Evolutionary conservation across 2,797 vertebrate species (phyloP).

Genomic region (Eleutherodactylus coqui): DNA sequence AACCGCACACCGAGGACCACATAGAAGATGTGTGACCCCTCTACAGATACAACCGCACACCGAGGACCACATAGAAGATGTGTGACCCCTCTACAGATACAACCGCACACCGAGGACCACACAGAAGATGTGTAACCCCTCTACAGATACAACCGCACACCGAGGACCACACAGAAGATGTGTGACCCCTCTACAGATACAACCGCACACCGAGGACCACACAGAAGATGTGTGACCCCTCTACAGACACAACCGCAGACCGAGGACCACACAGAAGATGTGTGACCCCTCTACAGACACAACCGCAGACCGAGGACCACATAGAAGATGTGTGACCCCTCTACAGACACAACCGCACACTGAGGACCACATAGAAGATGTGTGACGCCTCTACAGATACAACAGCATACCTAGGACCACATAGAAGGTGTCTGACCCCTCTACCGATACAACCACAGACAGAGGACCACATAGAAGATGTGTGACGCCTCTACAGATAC

Average conservation of each 20-base stretch:
- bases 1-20: no score
- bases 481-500: slow-evolving; percentile 43
- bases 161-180: not conserved
- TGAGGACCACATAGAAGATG: not conserved
- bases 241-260: not conserved
- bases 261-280: slow-evolving; percentile 80
- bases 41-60: no score
- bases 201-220: not conserved
- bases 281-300: slow-evolving; percentile 29
- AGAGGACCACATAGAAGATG: slow-evolving; percentile 82
- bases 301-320: not conserved
- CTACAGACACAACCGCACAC: not conserved
- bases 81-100: no score
- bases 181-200: not conserved
- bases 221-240: not conserved
- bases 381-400: not conserved
- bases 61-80: no score
- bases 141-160: not conserved
- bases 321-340: not conserved
- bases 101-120: no score
- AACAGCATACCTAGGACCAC: not conserved
- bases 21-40: no score
- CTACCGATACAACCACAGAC: not conserved
- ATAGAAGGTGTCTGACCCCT: not conserved
- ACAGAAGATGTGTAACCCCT: no score